A percentile compares a stretch with the other conserved stretches of the same genome.
These are phyloP conservation scores for Butastur rufipennis DNA, from an alignment of 2,113 vertebrate species.

Conservation along the genomic window DNA sequence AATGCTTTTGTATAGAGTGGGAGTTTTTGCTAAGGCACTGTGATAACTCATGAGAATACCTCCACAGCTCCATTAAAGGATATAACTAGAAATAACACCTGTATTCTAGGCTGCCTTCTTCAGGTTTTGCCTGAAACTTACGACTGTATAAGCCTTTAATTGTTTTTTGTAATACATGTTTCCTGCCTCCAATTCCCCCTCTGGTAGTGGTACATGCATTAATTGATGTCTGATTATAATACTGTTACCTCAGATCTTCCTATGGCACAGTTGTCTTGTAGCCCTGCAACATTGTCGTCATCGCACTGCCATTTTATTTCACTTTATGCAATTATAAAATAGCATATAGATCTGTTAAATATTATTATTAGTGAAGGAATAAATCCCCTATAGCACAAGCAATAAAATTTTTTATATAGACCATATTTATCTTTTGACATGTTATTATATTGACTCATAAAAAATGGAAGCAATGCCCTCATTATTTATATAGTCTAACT, in stretches of 20 bases:
- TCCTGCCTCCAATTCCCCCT: neutral
- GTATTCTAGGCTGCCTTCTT: neutral
- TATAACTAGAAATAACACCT: neutral
- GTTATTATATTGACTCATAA: neutral
- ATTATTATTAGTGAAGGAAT: neutral
- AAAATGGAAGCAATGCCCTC: neutral
- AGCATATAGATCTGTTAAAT: neutral
- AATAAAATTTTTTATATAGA: neutral
- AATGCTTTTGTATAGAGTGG: neutral
- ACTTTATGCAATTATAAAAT: neutral
- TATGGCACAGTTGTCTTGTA: neutral
- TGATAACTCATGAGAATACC: neutral
- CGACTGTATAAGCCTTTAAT: neutral
- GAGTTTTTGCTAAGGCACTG: neutral
- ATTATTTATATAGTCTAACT: constrained; percentile 1
- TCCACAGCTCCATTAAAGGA: neutral
- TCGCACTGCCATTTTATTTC: neutral
- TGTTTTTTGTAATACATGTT: neutral
- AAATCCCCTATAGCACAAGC: neutral
- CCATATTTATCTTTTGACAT: constrained; percentile 3
- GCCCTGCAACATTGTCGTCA: neutral
- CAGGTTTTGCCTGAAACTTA: neutral
- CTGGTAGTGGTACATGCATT: neutral
- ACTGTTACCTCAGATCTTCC: neutral
- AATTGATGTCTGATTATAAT: neutral